Evolutionary conservation across 2,888 invertebrate genomes (phyloP).

Genomic region (Cactoblastis cactorum): DNA sequence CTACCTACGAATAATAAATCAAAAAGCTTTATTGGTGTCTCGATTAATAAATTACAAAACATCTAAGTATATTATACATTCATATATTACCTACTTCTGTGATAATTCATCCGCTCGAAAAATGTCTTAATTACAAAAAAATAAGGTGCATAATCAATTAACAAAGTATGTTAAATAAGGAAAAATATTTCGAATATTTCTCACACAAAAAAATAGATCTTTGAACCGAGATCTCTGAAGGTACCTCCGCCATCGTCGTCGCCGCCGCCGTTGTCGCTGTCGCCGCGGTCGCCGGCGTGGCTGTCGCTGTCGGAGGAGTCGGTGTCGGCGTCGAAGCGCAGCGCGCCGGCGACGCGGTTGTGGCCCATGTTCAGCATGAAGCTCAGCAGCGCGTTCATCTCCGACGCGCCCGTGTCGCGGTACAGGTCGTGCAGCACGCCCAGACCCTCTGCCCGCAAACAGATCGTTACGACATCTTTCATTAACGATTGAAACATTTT

Average conservation of each 20-base stretch:
- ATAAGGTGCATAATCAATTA: too few relatives aligned
- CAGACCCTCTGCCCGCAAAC: constrained; percentile 49
- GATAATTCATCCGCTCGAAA: too few relatives aligned
- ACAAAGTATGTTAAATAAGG: too few relatives aligned
- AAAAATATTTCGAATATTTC: too few relatives aligned
- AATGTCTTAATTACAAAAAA: too few relatives aligned
- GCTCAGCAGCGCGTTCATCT: constrained; percentile 72
- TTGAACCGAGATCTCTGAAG: background rate
- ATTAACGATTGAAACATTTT: too few relatives aligned
- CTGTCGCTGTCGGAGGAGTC: constrained; percentile 19
- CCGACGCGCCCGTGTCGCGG: constrained; percentile 55
- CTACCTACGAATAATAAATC: background rate
- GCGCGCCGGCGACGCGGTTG: constrained; percentile 61
- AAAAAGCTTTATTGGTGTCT: too few relatives aligned
- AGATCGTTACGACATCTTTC: too few relatives aligned
- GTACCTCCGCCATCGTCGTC: constrained; percentile 6
- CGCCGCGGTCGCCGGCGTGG: constrained; percentile 9
- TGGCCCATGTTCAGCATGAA: constrained; percentile 70
- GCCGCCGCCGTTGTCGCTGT: constrained; percentile 9
- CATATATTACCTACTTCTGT: too few relatives aligned
- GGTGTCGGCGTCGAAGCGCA: constrained; percentile 38
- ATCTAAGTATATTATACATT: too few relatives aligned
- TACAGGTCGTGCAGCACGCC: constrained; percentile 60
- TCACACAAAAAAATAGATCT: too few relatives aligned
- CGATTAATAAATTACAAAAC: too few relatives aligned